Conservation (phyloP, 2,113 vertebrate species). For the Ploceus nigricollis region DNA sequence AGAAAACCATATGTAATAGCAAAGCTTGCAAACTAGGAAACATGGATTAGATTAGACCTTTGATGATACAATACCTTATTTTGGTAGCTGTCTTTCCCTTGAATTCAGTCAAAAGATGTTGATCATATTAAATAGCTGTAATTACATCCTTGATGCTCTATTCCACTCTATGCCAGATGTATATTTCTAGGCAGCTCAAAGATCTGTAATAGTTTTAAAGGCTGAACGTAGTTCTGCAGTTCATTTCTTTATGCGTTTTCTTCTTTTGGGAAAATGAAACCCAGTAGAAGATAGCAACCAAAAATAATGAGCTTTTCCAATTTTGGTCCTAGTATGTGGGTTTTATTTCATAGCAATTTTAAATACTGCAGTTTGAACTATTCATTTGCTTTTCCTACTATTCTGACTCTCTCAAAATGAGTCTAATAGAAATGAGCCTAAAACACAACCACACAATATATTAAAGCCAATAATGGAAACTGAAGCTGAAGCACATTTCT, state of each 20-base stretch:
- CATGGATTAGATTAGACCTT: not conserved
- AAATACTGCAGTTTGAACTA: not conserved
- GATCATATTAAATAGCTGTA: not conserved
- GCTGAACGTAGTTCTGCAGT: not conserved
- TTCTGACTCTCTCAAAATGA: not conserved
- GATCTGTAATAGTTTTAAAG: not conserved
- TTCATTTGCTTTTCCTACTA: not conserved
- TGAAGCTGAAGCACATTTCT: not conserved
- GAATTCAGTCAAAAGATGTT: not conserved
- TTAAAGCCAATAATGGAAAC: not conserved
- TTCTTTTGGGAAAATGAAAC: not conserved
- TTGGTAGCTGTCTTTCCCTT: not conserved
- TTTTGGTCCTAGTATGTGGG: not conserved
- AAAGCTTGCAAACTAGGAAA: not conserved
- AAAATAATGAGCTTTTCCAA: not conserved
- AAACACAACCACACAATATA: not conserved
- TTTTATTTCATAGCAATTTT: not conserved
- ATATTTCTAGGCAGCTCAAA: not conserved
- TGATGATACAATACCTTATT: not conserved
- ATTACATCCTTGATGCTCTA: not conserved
- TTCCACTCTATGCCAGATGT: not conserved
- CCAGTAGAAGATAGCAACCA: not conserved
- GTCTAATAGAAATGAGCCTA: not conserved
- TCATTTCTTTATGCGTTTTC: not conserved
- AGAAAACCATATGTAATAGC: not conserved